phyloP scores from a whole-genome alignment of 2,888 invertebrate genomes.

The Cheiracanthium punctorium region DNA sequence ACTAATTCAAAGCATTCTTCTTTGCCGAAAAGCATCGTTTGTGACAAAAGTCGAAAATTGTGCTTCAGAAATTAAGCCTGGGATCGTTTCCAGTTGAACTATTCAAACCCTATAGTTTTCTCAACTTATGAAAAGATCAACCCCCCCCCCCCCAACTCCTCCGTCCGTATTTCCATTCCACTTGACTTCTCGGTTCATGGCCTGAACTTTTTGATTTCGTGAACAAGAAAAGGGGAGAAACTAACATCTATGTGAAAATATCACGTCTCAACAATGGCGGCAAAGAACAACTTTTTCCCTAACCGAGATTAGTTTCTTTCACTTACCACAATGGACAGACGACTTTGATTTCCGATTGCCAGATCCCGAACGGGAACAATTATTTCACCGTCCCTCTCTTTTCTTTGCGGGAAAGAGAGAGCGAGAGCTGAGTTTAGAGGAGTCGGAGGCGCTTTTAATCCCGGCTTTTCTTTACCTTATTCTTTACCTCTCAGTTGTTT shows the following conservation, averaged over 20 bases:
- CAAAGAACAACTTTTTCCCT: constrained; percentile 1
- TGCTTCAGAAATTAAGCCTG: no score
- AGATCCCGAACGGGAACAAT: constrained; percentile 4
- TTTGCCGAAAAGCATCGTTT: no score
- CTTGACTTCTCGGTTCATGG: neutral
- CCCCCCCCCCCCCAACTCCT: no score
- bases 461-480: neutral
- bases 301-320: constrained; percentile 5
- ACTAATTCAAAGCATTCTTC: no score
- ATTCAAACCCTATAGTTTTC: no score
- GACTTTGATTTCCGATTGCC: constrained; percentile 15
- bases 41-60: no score
- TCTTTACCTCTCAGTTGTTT: no score
- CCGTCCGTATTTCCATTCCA: neutral
- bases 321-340: constrained; percentile 7
- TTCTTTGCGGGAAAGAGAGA: no score
- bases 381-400: neutral
- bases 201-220: neutral
- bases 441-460: neutral
- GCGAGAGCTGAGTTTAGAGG: neutral
- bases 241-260: neutral
- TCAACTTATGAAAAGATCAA: no score
- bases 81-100: no score
- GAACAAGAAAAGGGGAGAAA: no score
- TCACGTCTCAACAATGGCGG: neutral